A percentile compares a stretch with the other conserved stretches of the same genome.
phyloP scores from a whole-genome alignment of 2,888 invertebrate species.

The Drosophila engyochracea region DNA sequence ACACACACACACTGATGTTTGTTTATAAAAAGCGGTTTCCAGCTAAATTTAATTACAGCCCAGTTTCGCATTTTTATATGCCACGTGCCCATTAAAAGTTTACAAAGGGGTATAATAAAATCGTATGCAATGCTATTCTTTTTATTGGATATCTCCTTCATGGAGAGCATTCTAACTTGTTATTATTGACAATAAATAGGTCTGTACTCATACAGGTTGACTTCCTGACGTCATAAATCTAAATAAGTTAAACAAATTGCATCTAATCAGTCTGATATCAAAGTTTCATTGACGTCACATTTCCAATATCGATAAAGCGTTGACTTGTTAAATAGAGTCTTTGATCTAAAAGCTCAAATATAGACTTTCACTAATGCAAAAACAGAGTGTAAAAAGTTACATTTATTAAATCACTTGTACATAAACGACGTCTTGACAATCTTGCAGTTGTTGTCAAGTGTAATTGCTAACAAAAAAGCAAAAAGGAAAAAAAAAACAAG shows the following conservation, averaged over 20 bases:
- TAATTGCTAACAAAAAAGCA: not conserved
- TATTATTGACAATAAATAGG: not conserved
- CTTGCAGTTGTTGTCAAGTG: slow-evolving; percentile 39
- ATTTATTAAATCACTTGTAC: not conserved
- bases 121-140: not conserved
- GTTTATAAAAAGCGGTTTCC: not conserved
- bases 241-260: not conserved
- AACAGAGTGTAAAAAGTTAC: not conserved
- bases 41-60: slow-evolving; percentile 1
- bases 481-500: not conserved
- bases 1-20: not conserved
- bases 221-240: not conserved
- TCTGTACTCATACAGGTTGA: not conserved
- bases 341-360: not conserved
- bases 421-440: not conserved
- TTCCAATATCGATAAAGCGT: not conserved
- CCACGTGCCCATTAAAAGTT: not conserved
- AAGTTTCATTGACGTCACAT: not conserved
- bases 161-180: not conserved
- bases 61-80: not conserved
- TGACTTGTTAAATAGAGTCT: not conserved
- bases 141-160: not conserved
- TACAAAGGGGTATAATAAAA: not conserved
- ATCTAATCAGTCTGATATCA: not conserved
- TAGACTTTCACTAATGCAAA: not conserved